Evolutionary conservation across 2,888 invertebrate genomes (phyloP), one percentile per base, ranked within the genome.

Genomic region (Cephus rjabovi): DNA sequence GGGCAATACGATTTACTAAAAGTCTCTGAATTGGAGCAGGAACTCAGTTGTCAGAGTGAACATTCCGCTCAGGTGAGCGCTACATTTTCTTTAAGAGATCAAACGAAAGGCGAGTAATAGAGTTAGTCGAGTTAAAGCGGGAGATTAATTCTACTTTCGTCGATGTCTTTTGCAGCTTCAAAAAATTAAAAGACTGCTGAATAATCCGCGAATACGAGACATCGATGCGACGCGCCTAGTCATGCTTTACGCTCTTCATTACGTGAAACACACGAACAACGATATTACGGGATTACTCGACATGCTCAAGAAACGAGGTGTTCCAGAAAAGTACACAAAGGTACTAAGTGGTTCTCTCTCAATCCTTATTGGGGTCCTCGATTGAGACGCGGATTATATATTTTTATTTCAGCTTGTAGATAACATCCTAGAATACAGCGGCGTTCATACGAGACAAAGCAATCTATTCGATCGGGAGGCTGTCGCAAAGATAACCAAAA

Each of bases 1-100:
- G 95, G 94, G 56, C 94, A 94, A 73, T 94, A 96, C 88, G 94
- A 94, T 87, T 93, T 99, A 77, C 94, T 99, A 81, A 97, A 97
- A 89, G 95, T 99, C 11, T 98, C 98, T 0, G 98, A 98, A 92
- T 91, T 97, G 77, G 98, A 99, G 91, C 99, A 99, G 92, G 97
- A 98, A 92, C 93, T 98, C 76, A 96, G 97, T 35, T 98, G 98
- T 87, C 97, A 98, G 92, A 95, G 94, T 78, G 96, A 97, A 88
- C 96, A 97, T 92, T 94, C 95, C 23, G 94, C 94, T 74, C 97
- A 97, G 88, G 91, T 96, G 35, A 71, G n/a, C 71, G 31, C 1
- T 9, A 0, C 23, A 9, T 23, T 56, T 23, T 56, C 2, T 23
- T 56, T 23, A 56, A 56, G 23, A 56, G 9, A 15, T 40, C 1